Conservation (phyloP, 2,113 vertebrate species). For the Planiliza haematocheilus region DNA sequence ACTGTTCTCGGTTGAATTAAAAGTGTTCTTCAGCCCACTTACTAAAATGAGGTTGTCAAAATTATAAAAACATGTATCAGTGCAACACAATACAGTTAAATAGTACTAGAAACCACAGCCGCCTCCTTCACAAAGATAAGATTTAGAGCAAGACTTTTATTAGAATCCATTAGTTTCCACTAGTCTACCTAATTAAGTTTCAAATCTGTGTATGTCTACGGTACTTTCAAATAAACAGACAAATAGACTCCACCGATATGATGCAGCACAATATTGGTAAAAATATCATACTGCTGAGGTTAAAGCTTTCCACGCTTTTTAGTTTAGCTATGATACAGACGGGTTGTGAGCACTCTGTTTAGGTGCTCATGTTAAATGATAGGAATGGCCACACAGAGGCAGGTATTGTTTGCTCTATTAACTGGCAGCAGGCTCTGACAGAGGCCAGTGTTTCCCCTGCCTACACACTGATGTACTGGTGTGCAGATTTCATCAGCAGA, state of each 20-base stretch:
- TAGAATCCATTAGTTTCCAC: no score
- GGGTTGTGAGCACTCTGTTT: conserved; percentile 27
- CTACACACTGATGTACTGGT: conserved; percentile 12
- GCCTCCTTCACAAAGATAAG: no score
- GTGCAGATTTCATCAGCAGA: conserved; percentile 6
- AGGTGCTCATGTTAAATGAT: conserved; percentile 17
- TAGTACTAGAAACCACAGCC: no score
- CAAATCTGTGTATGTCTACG: no score
- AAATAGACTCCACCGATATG: neutral
- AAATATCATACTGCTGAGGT: neutral
- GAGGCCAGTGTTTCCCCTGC: conserved; percentile 35
- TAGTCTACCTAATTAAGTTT: no score
- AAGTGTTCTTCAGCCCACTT: no score
- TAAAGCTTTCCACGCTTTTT: neutral
- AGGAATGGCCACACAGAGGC: conserved; percentile 15
- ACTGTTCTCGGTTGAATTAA: no score
- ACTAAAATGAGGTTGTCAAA: no score
- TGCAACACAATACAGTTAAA: no score
- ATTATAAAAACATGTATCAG: no score
- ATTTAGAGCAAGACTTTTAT: no score
- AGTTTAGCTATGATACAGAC: neutral
- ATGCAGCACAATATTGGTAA: neutral
- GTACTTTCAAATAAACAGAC: neutral
- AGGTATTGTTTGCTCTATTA: conserved; percentile 31
- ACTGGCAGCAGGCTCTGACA: conserved; percentile 23